Conservation (phyloP, 1,140 invertebrate species). For the Wasmannia auropunctata region DNA sequence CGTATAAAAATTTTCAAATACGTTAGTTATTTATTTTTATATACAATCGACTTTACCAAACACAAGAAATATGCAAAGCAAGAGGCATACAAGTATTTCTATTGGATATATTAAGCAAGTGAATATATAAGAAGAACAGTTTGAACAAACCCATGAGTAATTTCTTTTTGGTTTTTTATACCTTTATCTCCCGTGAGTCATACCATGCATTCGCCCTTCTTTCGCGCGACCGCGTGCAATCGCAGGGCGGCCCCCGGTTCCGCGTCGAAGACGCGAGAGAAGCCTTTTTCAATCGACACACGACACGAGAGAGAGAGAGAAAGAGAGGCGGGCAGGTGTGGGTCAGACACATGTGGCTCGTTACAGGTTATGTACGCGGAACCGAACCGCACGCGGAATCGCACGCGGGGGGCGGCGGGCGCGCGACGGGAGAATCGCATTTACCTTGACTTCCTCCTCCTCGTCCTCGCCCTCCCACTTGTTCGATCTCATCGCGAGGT, state of each 20-base stretch:
- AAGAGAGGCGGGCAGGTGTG: neutral
- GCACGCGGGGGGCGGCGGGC: neutral
- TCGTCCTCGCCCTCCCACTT: conserved; percentile 95
- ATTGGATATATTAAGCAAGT: neutral
- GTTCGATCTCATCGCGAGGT: conserved; percentile 85
- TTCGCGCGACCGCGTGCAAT: neutral
- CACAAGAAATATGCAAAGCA: neutral
- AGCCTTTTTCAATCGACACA: neutral
- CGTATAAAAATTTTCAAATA: neutral
- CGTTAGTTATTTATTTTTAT: neutral
- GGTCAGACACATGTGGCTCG: conserved; percentile 74
- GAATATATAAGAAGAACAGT: neutral
- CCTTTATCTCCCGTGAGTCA: neutral
- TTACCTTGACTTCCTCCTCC: conserved; percentile 94
- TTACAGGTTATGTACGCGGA: conserved; percentile 69
- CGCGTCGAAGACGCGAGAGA: neutral
- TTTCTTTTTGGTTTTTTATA: neutral
- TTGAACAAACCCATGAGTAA: neutral
- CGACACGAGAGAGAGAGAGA: too few relatives aligned
- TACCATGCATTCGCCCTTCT: neutral
- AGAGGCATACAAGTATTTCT: neutral
- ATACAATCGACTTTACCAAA: neutral
- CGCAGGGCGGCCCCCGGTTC: neutral
- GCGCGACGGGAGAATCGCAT: neutral
- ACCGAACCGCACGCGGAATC: conserved; percentile 17